Conservation (phyloP, 2,797 vertebrate genomes). For the Pangasius larnaudii region DNA sequence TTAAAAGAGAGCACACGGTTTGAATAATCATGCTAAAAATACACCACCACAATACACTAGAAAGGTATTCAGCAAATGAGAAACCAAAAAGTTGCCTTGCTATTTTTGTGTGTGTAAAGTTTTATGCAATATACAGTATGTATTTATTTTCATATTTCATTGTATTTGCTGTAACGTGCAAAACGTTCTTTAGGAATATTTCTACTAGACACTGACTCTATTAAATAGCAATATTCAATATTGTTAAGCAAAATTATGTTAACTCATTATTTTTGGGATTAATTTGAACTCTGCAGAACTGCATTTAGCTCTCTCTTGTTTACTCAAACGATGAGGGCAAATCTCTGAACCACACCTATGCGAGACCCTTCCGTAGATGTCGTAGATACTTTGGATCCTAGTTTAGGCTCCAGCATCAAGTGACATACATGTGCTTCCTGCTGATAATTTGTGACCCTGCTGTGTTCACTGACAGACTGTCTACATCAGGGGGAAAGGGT, state of each 20-base stretch:
- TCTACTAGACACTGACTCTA: background rate
- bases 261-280: background rate
- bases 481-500: conserved; percentile 63
- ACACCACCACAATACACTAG: background rate
- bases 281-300: background rate
- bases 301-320: background rate
- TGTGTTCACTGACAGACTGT: conserved; percentile 63
- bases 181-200: background rate
- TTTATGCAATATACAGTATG: no score
- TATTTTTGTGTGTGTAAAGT: background rate
- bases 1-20: background rate
- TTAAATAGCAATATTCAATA: background rate
- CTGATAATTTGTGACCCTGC: conserved; percentile 69
- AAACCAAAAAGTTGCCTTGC: background rate
- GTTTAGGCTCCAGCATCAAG: conserved; percentile 61
- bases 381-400: conserved; percentile 45
- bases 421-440: conserved; percentile 64
- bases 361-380: conserved; percentile 22
- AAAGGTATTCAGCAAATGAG: background rate
- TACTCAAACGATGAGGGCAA: conserved; percentile 11
- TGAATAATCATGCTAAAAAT: background rate
- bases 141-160: background rate
- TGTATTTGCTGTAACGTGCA: background rate
- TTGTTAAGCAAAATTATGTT: background rate
- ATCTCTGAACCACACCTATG: background rate